These are phyloP conservation scores for Pseudopleuronectes americanus DNA, from an alignment of 2,797 vertebrate genomes.

Conservation along the genomic window DNA sequence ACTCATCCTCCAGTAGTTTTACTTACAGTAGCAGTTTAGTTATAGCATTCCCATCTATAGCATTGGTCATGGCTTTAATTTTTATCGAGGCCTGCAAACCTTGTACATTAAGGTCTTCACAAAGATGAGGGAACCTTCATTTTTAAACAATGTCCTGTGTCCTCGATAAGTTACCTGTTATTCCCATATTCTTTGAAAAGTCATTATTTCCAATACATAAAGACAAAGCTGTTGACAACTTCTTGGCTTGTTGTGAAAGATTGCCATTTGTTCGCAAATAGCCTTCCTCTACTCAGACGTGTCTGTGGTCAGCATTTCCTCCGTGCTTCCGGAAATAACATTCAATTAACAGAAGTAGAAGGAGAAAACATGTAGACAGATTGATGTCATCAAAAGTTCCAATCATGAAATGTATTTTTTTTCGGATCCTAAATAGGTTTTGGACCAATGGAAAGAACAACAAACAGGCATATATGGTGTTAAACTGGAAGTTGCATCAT, in stretches of 20 bases:
- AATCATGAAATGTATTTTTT: no score
- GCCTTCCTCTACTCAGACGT: conserved; percentile 33
- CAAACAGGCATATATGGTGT: not conserved
- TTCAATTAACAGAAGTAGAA: conserved; percentile 30
- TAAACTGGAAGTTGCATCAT: conserved; percentile 26
- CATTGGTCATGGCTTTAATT: not conserved
- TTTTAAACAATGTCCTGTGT: not conserved
- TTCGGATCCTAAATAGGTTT: no score
- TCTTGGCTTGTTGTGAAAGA: conserved; percentile 23
- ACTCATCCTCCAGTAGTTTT: not conserved
- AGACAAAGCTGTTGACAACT: not conserved
- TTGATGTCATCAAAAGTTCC: no score
- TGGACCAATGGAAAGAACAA: no score
- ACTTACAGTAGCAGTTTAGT: not conserved
- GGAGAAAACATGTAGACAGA: no score
- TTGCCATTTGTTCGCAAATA: conserved; percentile 19
- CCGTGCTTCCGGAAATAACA: conserved; percentile 36
- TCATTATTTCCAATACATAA: conserved; percentile 24
- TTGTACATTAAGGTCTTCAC: not conserved
- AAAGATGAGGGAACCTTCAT: not conserved
- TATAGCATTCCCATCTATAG: not conserved
- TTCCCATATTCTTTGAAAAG: not conserved
- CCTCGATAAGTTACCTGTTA: not conserved
- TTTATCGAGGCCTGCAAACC: not conserved
- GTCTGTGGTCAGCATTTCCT: conserved; percentile 37